Evolutionary conservation across 2,888 invertebrate species (phyloP).

Genomic region (Apamea epomidion): DNA sequence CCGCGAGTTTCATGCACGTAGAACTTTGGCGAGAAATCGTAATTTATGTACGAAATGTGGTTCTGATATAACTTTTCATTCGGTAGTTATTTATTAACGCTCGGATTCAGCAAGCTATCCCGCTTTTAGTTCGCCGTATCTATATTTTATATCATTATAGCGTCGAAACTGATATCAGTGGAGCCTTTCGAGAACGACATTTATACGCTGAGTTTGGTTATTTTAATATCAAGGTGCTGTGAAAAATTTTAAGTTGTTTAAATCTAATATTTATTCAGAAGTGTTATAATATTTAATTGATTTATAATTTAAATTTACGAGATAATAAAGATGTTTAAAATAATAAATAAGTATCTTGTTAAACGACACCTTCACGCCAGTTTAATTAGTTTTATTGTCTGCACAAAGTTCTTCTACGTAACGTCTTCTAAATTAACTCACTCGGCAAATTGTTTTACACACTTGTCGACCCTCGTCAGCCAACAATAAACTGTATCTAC

Average conservation of each 20-base stretch:
- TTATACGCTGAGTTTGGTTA: slow-evolving; percentile 29
- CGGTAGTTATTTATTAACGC: slow-evolving; percentile 61
- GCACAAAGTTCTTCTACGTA: slow-evolving; percentile 35
- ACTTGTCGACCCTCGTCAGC: slow-evolving; percentile 82
- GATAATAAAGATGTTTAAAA: too few relatives aligned
- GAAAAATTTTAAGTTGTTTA: slow-evolving; percentile 1
- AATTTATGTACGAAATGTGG: slow-evolving; percentile 62
- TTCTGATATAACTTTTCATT: slow-evolving; percentile 64
- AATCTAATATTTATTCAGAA: not conserved
- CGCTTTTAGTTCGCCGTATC: slow-evolving; percentile 29
- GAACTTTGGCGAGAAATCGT: slow-evolving; percentile 58
- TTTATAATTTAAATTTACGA: not conserved
- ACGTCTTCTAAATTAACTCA: slow-evolving; percentile 75
- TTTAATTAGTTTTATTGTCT: slow-evolving; percentile 35
- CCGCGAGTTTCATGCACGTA: slow-evolving; percentile 41
- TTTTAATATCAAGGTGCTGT: slow-evolving; percentile 16
- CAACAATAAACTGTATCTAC: slow-evolving; percentile 65
- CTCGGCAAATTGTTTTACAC: slow-evolving; percentile 84
- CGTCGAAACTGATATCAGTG: slow-evolving; percentile 38
- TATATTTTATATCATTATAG: slow-evolving; percentile 33
- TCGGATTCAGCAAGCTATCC: slow-evolving; percentile 46
- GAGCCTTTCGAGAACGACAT: slow-evolving; percentile 22
- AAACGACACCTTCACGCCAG: not conserved
- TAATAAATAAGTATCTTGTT: not conserved
- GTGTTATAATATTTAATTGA: not conserved